Conservation (phyloP, 1,140 invertebrate genomes). For the Pogonognathellus flavescens region DNA sequence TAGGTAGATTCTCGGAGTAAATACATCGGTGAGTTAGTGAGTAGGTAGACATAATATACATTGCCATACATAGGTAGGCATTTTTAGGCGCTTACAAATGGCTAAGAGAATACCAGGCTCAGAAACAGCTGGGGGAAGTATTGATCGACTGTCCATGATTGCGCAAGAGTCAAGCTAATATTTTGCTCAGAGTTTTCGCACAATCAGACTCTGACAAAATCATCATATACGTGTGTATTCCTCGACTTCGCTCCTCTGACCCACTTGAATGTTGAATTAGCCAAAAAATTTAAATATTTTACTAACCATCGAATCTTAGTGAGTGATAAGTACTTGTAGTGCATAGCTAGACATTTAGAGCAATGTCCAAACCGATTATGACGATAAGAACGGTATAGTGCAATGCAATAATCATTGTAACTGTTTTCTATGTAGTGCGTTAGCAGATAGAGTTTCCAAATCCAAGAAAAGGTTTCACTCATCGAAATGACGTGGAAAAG, state of each 20-base stretch:
- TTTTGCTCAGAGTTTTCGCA: constrained; percentile 26
- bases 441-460: not conserved
- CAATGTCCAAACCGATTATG: not conserved
- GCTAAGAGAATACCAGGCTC: constrained; percentile 8
- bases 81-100: not conserved
- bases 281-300: constrained; percentile 47
- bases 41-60: not conserved
- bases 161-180: constrained; percentile 19
- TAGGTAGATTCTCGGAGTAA: too few relatives aligned
- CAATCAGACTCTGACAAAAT: constrained; percentile 26
- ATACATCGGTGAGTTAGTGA: too few relatives aligned
- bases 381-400: not conserved
- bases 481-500: constrained; percentile 6
- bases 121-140: constrained; percentile 24
- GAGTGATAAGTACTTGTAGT: not conserved
- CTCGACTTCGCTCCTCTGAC: constrained; percentile 10
- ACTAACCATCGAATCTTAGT: not conserved
- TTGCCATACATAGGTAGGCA: not conserved
- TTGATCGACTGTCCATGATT: not conserved
- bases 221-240: constrained; percentile 18
- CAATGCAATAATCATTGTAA: not conserved
- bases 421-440: not conserved
- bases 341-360: not conserved
- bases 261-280: constrained; percentile 44
- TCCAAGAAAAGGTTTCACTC: not conserved